Evolutionary conservation across 2,797 vertebrate genomes (phyloP).

Genomic region (Bradypodion pumilum): DNA sequence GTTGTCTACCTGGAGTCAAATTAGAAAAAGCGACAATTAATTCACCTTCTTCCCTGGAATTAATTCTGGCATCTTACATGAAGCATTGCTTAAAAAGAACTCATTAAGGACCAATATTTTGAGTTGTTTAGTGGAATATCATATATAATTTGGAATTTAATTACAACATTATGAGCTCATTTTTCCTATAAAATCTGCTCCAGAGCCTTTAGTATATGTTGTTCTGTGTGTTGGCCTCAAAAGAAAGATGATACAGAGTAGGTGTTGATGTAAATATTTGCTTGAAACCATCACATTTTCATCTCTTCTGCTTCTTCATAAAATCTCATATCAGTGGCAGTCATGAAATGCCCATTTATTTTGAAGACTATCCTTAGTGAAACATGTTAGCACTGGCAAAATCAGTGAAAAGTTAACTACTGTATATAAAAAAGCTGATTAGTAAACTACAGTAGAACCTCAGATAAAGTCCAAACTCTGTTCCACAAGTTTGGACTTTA

Average conservation of each 20-base stretch:
- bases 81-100: constrained; percentile 53
- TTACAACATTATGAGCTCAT: background rate
- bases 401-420: background rate
- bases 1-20: constrained; percentile 43
- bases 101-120: background rate
- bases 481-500: too few species aligned
- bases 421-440: too few species aligned
- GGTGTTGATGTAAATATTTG: background rate
- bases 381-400: background rate
- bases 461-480: too few species aligned
- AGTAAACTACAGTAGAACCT: too few species aligned
- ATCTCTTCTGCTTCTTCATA: background rate
- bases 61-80: constrained; percentile 39
- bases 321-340: background rate
- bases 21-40: constrained; percentile 37
- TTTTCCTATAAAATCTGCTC: background rate
- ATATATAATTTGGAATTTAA: background rate
- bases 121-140: background rate
- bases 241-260: background rate
- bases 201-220: background rate
- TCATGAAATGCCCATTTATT: background rate
- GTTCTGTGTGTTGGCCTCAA: background rate
- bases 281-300: background rate
- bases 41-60: constrained; percentile 17
- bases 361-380: background rate